Conservation (phyloP, 2,888 invertebrate species). For the Drosophila multiciliata region DNA sequence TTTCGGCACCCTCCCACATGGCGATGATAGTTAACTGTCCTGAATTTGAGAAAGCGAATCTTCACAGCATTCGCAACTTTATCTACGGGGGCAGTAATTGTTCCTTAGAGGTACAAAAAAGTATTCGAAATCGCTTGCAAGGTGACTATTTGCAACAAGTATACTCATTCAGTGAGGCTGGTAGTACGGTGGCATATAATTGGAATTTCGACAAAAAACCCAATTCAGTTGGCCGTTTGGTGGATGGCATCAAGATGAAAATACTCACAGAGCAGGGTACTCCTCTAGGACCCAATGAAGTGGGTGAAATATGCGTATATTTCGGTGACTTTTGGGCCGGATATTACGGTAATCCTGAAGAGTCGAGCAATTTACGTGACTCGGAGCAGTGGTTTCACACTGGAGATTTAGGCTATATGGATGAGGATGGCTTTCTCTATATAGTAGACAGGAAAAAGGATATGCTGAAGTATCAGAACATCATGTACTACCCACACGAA, state of each 20-base stretch:
- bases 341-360: slow-evolving; percentile 76
- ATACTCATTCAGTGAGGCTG: slow-evolving; percentile 79
- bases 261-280: slow-evolving; percentile 69
- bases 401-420: slow-evolving; percentile 83
- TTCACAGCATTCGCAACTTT: slow-evolving; percentile 61
- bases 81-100: slow-evolving; percentile 69
- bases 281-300: slow-evolving; percentile 63
- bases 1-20: slow-evolving; percentile 49
- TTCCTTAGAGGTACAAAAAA: slow-evolving; percentile 55
- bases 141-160: slow-evolving; percentile 58
- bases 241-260: slow-evolving; percentile 55
- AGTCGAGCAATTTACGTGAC: slow-evolving; percentile 65
- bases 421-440: slow-evolving; percentile 78
- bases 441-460: slow-evolving; percentile 81
- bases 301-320: slow-evolving; percentile 76
- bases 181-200: slow-evolving; percentile 12
- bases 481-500: slow-evolving; percentile 80
- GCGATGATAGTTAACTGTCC: slow-evolving; percentile 55
- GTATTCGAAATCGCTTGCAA: slow-evolving; percentile 62
- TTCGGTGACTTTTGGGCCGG: slow-evolving; percentile 73
- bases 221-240: slow-evolving; percentile 73
- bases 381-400: slow-evolving; percentile 77
- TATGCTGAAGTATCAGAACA: slow-evolving; percentile 74
- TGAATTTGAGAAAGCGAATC: slow-evolving; percentile 51
- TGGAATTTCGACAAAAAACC: slow-evolving; percentile 43